Conservation (phyloP, 2,113 vertebrate species). For the Panthera leo region DNA sequence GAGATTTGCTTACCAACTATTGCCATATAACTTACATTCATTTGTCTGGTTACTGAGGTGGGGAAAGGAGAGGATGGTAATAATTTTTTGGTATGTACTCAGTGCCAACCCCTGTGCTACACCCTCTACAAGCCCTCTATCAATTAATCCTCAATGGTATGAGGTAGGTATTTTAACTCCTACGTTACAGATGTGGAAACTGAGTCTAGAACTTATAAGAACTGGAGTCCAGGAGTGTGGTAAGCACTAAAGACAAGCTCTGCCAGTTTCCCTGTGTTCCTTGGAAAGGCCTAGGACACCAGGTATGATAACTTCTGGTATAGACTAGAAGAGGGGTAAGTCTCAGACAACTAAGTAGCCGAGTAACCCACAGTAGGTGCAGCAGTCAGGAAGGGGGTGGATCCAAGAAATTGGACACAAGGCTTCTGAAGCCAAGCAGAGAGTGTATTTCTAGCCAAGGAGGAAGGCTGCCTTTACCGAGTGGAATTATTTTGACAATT, state of each 20-base stretch:
- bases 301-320: neutral
- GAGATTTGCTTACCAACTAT: neutral
- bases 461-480: neutral
- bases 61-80: neutral
- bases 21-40: neutral
- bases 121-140: neutral
- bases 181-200: neutral
- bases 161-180: neutral
- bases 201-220: neutral
- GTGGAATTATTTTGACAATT: slow-evolving; percentile 36
- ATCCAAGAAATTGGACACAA: neutral
- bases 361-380: neutral
- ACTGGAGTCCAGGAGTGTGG: neutral
- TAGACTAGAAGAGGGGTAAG: neutral
- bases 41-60: neutral
- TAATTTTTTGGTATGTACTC: neutral
- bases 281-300: neutral
- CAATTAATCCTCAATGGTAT: neutral
- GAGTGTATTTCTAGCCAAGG: neutral
- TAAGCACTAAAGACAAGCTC: neutral
- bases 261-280: neutral
- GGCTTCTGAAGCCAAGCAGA: neutral
- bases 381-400: neutral
- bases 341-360: neutral
- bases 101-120: neutral